Base-by-base conservation (phyloP, 2,888 invertebrate species). In the Panzeria rudis region DNA sequence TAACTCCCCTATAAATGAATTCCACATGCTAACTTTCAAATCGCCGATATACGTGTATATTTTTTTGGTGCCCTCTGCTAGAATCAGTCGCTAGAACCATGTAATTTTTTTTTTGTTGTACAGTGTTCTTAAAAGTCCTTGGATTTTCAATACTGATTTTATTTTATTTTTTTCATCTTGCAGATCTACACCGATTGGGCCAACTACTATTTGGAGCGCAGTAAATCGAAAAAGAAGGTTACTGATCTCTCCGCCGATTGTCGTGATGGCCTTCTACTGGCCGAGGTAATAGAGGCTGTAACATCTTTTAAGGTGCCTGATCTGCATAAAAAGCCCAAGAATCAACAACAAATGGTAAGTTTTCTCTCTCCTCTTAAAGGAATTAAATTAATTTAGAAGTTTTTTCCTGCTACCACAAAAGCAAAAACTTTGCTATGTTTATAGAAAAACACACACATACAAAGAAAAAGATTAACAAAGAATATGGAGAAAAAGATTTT, bases 171-270 rank as follows among this genome's bases (percentile, higher is more conserved):
- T 11, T 54, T 20, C 29, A 23, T 9, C 88, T 87, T 94, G 5
- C 94, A 98, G 98, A 98, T 98, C 91, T 98, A 98, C 93, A 98
- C 98, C 78, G 98, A 98, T 93, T 98, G 98, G 98, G 98, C 98
- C 66, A 98, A 98, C 93, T 98, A 98, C 92, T 98, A 98, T 93
- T 93, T 98, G 94, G 98, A 98, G 92, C 97, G 98, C 90, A 97
- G 97, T 80, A 95, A 96, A 87, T 97, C 97, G 88, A 96, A 97
- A 89, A 95, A 96, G 83, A 95, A 97, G 89, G 97, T 98, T 87
- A 94, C 94, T 41, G 97, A 97, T 91, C 94, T 98, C 86, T 98
- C 98, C 86, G 94, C 96, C 76, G 98, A 98, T 93, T 96, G 98
- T 92, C 96, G 97, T 47, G 98, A 98, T 94, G 98, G 98, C 1